Percentiles rank a stretch among this genome's conserved stretches.
These are phyloP conservation scores for Apteryx mantelli DNA, from an alignment of 2,113 vertebrate genomes.

Conservation along the genomic window DNA sequence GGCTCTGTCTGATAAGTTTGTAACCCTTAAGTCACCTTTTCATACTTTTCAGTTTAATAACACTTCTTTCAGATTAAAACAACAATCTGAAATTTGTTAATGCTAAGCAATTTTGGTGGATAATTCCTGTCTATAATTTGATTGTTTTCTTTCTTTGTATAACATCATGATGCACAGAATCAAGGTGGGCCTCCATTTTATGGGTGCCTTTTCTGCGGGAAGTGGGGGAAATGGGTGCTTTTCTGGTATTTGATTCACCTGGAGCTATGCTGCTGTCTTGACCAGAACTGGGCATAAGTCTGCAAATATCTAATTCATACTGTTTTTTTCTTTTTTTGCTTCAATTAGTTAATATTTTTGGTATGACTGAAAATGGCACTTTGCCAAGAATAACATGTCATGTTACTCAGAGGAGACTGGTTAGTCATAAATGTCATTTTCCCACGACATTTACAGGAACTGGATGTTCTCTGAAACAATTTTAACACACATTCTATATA, in stretches of 20 bases:
- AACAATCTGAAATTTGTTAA: background rate
- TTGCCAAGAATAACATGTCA: constrained; percentile 74
- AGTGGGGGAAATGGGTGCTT: background rate
- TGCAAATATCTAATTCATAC: background rate
- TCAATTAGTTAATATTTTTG: constrained; percentile 76
- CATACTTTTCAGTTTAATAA: background rate
- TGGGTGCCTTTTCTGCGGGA: background rate
- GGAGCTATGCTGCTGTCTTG: background rate
- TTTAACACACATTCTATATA: constrained; percentile 53
- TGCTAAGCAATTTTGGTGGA: background rate
- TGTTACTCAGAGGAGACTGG: constrained; percentile 60
- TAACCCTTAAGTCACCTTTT: background rate
- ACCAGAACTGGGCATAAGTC: constrained; percentile 27
- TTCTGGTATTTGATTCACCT: background rate
- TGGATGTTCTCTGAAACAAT: constrained; percentile 72
- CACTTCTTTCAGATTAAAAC: background rate
- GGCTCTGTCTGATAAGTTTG: background rate
- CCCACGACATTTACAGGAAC: constrained; percentile 76
- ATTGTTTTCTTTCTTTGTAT: fast-evolving
- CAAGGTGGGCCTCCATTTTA: background rate
- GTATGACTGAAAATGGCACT: constrained; percentile 65
- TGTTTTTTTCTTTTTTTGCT: background rate
- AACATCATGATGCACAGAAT: background rate
- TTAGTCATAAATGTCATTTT: constrained; percentile 77
- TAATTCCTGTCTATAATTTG: background rate